These are phyloP conservation scores for Nothocercus julius DNA, from an alignment of 2,113 vertebrate species.

Conservation along the genomic window DNA sequence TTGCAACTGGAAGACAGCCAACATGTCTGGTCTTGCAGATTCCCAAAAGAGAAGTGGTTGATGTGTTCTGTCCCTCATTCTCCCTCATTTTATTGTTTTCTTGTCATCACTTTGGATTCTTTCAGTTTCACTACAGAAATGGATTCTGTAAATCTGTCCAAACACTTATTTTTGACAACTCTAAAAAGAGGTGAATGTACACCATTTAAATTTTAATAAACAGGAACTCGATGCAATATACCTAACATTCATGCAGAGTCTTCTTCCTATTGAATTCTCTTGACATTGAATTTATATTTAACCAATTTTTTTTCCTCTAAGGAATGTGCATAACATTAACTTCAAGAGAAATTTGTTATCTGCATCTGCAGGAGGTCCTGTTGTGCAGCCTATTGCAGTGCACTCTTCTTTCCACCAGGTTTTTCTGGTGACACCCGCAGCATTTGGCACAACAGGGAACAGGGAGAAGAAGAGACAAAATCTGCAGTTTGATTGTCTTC, in stretches of 20 bases:
- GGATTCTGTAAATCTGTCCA: not conserved
- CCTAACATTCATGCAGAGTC: not conserved
- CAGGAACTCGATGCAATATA: not conserved
- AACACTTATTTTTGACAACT: not conserved
- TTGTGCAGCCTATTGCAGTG: not conserved
- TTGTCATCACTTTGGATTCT: slow-evolving; percentile 6
- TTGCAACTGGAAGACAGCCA: not conserved
- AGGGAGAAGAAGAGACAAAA: not conserved
- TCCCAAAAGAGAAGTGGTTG: not conserved
- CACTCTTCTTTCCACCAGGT: not conserved
- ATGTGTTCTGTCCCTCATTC: not conserved
- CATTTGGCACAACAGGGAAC: not conserved
- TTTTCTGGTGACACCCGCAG: not conserved
- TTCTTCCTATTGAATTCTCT: not conserved
- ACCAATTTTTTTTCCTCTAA: not conserved
- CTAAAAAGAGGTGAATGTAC: not conserved
- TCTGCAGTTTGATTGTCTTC: not conserved
- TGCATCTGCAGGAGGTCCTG: not conserved
- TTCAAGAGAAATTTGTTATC: not conserved
- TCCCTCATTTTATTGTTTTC: not conserved
- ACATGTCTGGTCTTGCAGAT: not conserved
- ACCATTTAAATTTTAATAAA: not conserved
- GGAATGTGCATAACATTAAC: not conserved
- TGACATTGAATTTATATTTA: not conserved
- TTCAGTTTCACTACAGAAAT: not conserved